Base-by-base conservation (phyloP, 2,113 vertebrate genomes). In the Cyanoliseus patagonus region DNA sequence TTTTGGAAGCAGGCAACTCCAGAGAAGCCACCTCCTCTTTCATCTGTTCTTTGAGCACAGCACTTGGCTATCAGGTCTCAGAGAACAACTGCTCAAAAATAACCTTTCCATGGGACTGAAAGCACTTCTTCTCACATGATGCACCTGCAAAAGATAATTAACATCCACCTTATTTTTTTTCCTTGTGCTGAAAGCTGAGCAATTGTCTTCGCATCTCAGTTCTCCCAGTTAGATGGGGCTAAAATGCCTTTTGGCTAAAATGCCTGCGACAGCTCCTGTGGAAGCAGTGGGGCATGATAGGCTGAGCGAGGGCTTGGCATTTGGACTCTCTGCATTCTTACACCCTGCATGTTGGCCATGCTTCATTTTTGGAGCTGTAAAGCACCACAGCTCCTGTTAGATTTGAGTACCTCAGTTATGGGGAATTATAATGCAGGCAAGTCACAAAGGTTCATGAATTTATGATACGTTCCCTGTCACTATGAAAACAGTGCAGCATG, bases 1-100 rank as follows among this genome's bases (percentile, higher is more conserved):
- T 97, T 90, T 19, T 41, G 68, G 78, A 92, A 82, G 57, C 97
- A 96, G 95, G 83, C 90, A 86, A 83, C 74, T 76, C 64, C 70
- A 30, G 61, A 94, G 41, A 15, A 94, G 25, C 44, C 28, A 42
- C 64, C n/a, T 91, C 61, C 78, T 90, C 86, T 92, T 95, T 83
- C 57, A 57, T 86, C 95, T 91, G 49, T 83, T 88, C 53, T 92
- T 90, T 74, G 46, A 92, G 62, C 53, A 70, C 39, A 91, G 70
- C 28, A 66, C 63, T 95, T 87, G 82, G 83, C 57, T 93, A 78
- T 78, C 85, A 69, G 83, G 88, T 90, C 76, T 94, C 46, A 68
- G 85, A 92, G 68, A 91, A 75, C 57, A 87, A 86, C 64, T 72
- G 44, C 77, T 95, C 53, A 69, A 94, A 96, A 95, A 84, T 42